A percentile compares a stretch with the other conserved stretches of the same genome.
Evolutionary conservation across 1,140 invertebrate species (phyloP).

Genomic region (Hylaeus volcanicus): DNA sequence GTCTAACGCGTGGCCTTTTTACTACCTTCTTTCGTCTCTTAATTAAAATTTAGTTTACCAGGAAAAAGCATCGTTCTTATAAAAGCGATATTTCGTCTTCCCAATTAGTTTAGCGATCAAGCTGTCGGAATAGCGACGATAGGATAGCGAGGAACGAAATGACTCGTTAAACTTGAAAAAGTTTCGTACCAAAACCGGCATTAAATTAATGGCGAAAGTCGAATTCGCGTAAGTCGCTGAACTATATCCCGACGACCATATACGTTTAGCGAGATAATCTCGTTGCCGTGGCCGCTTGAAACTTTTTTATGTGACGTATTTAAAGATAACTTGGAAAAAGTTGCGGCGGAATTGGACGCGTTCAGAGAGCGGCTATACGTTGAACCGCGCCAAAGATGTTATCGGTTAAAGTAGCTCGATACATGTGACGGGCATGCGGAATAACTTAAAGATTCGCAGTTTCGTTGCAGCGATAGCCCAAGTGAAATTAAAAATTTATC

Average conservation of each 20-base stretch:
- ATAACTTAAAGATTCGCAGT: neutral
- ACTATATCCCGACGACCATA: neutral
- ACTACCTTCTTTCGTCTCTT: no score
- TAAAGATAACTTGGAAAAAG: slow-evolving; percentile 5
- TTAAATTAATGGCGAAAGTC: neutral
- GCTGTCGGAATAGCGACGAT: neutral
- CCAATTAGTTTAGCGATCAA: neutral
- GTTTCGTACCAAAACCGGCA: neutral
- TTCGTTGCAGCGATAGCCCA: neutral
- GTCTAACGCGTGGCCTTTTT: no score
- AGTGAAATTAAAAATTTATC: neutral
- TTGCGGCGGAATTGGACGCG: slow-evolving; percentile 2
- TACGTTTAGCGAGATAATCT: slow-evolving; percentile 6
- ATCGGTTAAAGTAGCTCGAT: slow-evolving; percentile 15
- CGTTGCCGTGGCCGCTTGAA: neutral
- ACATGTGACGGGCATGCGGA: neutral
- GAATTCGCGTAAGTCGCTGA: neutral
- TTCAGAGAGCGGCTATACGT: neutral
- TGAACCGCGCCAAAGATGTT: neutral
- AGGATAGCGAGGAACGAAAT: neutral
- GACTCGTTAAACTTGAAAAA: neutral
- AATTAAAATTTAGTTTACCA: no score
- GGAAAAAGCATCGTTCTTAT: no score
- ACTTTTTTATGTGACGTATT: slow-evolving; percentile 12
- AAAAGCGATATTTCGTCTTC: no score